Conservation (phyloP, 2,113 vertebrate species). For the Myiozetetes cayanensis region DNA sequence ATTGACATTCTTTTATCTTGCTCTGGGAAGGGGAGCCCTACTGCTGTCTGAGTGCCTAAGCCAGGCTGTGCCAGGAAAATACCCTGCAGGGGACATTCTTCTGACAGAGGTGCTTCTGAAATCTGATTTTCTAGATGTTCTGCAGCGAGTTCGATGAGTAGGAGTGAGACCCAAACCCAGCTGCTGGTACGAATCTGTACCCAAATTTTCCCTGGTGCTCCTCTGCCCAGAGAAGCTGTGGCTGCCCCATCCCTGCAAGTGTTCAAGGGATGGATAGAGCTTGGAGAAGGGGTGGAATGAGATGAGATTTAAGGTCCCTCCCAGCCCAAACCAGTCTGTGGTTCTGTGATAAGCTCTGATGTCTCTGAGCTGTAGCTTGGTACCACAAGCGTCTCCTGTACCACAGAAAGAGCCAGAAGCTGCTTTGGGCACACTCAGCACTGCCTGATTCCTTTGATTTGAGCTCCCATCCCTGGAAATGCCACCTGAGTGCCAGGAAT, state of each 20-base stretch:
- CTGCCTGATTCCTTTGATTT: not conserved
- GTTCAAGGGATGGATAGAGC: rapidly evolving
- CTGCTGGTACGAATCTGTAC: not conserved
- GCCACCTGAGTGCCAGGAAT: rapidly evolving
- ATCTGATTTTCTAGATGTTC: not conserved
- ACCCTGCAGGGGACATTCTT: not conserved
- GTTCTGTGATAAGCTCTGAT: not conserved
- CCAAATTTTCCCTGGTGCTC: not conserved
- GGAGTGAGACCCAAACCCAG: not conserved
- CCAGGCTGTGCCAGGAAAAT: not conserved
- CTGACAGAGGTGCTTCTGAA: not conserved
- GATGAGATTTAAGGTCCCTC: not conserved
- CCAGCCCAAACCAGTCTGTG: not conserved
- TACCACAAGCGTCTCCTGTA: too few relatives aligned
- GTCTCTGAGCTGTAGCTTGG: not conserved
- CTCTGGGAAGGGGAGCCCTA: not conserved
- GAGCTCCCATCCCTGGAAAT: not conserved
- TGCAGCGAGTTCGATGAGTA: not conserved
- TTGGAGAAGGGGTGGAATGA: not conserved
- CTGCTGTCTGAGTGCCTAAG: not conserved
- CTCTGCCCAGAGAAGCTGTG: not conserved
- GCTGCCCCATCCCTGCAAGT: not conserved
- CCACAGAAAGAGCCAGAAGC: not conserved
- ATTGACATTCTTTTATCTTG: not conserved
- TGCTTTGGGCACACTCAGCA: rapidly evolving